phyloP scores from a whole-genome alignment of 2,888 invertebrate species.

The Cryptus viduatorius region DNA sequence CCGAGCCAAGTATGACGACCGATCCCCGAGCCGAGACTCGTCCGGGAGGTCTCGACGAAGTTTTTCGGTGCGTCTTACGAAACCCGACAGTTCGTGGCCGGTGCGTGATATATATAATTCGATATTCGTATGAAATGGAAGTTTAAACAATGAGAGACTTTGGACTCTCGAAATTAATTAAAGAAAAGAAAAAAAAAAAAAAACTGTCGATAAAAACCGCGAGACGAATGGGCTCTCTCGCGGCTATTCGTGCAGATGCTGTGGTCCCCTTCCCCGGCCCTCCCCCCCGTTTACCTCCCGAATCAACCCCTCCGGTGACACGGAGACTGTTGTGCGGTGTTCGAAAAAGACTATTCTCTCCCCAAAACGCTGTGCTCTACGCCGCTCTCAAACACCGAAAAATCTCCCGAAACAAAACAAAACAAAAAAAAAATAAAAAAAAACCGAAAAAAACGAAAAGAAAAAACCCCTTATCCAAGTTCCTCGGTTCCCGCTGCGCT shows the following conservation, averaged over 20 bases:
- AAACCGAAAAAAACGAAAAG: conserved; percentile 22
- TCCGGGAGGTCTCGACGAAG: conserved; percentile 23
- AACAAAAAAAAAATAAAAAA: background rate
- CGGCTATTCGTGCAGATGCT: conserved; percentile 32
- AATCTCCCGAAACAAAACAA: conserved; percentile 15
- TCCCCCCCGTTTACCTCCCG: conserved; percentile 44
- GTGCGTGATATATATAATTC: conserved; percentile 47
- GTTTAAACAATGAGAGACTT: conserved; percentile 70
- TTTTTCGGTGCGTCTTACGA: conserved; percentile 14
- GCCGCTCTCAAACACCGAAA: conserved; percentile 17
- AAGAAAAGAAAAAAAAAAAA: conserved; percentile 6
- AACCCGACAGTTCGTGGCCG: conserved; percentile 48
- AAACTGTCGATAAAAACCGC: conserved; percentile 56
- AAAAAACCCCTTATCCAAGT: conserved; percentile 59
- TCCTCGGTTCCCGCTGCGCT: conserved; percentile 77
- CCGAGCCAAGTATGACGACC: conserved; percentile 63
- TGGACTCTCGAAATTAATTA: conserved; percentile 61
- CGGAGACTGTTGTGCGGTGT: conserved; percentile 48
- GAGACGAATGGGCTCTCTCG: conserved; percentile 69
- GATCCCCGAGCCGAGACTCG: conserved; percentile 28
- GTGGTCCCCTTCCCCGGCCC: conserved; percentile 33
- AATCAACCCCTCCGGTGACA: conserved; percentile 23
- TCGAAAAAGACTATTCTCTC: conserved; percentile 54
- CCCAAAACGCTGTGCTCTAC: conserved; percentile 20
- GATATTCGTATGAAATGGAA: conserved; percentile 48